Evolutionary conservation across 2,888 invertebrate species (phyloP), one percentile per base, ranked within the genome.

Genomic region (Keiferia lycopersicella): DNA sequence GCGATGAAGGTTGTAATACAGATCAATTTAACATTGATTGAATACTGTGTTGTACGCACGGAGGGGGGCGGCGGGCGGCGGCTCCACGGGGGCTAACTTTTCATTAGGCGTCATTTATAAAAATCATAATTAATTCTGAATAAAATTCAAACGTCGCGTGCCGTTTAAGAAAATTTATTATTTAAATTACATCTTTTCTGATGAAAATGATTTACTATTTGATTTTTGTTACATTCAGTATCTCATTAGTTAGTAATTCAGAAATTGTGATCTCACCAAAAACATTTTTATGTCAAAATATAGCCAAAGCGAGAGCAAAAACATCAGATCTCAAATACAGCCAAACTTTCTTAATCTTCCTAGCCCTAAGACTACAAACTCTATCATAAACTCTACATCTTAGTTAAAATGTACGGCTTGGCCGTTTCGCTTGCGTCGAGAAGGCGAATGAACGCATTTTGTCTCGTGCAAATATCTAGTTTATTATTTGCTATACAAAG

Each of bases 101-200:
- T 63, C 58, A 63, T 59, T 63, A 59, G 34, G 18, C 57, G 1
- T 22, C 63, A 59, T 58, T 63, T 63, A 63, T 48, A 20, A 59
- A 58, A 63, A 59, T 41, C 18, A 11, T 63, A 57, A 57, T 63
- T 56, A 63, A 57, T 63, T 63, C 57, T 26, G 57, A 57, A 63
- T 63, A 48, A 56, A 41, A 45, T 62, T 56, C 34, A 53, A 56
- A 63, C 41, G n/a, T 22, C 50, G 51, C 34, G 34, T 18, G 20
- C 8, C 34, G 34, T 38, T 58, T 34, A 58, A 53, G 12, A 41
- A 41, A 45, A 45, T 18, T 39, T 18, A 11, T 8, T 48, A 60
- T 48, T 60, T 60, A 45, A 60, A 60, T 60, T 60, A n/a, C 10
- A 45, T 60, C 14, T 22, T 60, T 45, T 20, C 22, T 12, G 34